phyloP scores from a whole-genome alignment of 2,888 invertebrate genomes.

The Netelia fuscicornis region DNA sequence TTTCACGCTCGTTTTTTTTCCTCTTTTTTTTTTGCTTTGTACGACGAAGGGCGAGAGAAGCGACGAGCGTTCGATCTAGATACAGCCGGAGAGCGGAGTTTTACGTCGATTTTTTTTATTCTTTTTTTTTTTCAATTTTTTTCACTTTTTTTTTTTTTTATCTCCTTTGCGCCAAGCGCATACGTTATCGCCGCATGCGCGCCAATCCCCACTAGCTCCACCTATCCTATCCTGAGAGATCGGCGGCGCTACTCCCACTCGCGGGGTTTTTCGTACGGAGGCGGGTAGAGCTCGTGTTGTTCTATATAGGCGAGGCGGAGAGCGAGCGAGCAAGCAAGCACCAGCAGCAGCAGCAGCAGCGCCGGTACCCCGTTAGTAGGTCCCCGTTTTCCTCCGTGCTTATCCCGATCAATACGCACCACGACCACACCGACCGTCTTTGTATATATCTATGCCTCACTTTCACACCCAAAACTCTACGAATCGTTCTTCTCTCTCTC shows the following conservation, averaged over 20 bases:
- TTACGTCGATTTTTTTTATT: constrained; percentile 26
- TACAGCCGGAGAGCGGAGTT: background rate
- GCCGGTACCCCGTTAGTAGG: constrained; percentile 69
- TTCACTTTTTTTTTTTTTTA: background rate
- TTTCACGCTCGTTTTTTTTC: background rate
- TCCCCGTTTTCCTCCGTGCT: constrained; percentile 73
- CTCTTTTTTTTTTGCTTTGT: background rate
- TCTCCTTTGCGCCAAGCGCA: constrained; percentile 49
- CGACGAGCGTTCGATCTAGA: no score
- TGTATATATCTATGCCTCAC: constrained; percentile 61
- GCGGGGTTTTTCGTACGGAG: constrained; percentile 12
- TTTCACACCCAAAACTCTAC: constrained; percentile 64
- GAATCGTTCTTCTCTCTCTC: constrained; percentile 3
- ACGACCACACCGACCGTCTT: constrained; percentile 68
- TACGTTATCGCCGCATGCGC: constrained; percentile 70
- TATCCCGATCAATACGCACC: constrained; percentile 75
- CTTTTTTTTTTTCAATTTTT: background rate
- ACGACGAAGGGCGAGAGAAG: no score
- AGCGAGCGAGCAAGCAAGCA: constrained; percentile 22
- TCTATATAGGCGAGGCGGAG: constrained; percentile 19
- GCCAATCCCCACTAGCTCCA: constrained; percentile 62
- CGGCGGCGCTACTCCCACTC: constrained; percentile 59
- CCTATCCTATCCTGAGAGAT: constrained; percentile 54
- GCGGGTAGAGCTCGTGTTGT: background rate
- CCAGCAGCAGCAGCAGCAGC: constrained; percentile 16